These are phyloP conservation scores for Dermochelys coriacea DNA, from an alignment of 2,797 vertebrate genomes.

Conservation along the genomic window DNA sequence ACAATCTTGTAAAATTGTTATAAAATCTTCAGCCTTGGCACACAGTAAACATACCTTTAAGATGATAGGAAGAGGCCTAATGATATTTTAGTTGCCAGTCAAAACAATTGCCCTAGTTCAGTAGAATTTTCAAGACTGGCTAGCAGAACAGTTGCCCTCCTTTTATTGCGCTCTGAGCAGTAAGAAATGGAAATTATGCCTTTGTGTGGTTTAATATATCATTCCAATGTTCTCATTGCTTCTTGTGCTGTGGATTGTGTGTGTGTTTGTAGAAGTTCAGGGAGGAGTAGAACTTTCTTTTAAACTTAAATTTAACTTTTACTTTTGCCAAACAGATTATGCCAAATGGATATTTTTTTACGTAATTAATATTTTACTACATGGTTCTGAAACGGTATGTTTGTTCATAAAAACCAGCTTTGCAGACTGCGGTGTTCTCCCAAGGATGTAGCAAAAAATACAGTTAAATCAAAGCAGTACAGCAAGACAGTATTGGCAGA, in stretches of 20 bases:
- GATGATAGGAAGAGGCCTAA: neutral
- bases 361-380: constrained; percentile 46
- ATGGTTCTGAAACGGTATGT: constrained; percentile 29
- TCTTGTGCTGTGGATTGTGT: constrained; percentile 44
- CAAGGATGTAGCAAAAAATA: constrained; percentile 17
- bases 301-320: neutral
- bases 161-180: neutral
- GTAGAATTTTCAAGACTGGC: neutral
- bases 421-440: constrained; percentile 29
- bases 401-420: constrained; percentile 38
- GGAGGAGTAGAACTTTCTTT: constrained; percentile 33
- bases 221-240: neutral
- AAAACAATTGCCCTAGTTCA: neutral
- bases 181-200: neutral
- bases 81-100: neutral
- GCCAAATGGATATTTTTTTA: constrained; percentile 34
- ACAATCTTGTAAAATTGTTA: neutral
- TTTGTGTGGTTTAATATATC: neutral
- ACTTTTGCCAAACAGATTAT: constrained; percentile 43
- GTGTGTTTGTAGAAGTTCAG: constrained; percentile 35
- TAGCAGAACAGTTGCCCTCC: constrained; percentile 4
- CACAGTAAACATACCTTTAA: neutral
- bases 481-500: neutral
- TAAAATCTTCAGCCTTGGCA: neutral
- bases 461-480: constrained; percentile 40